Base-by-base conservation (phyloP, 53 echinoderm and acorn worm genomes). In the Zoroaster sp. region DNA sequence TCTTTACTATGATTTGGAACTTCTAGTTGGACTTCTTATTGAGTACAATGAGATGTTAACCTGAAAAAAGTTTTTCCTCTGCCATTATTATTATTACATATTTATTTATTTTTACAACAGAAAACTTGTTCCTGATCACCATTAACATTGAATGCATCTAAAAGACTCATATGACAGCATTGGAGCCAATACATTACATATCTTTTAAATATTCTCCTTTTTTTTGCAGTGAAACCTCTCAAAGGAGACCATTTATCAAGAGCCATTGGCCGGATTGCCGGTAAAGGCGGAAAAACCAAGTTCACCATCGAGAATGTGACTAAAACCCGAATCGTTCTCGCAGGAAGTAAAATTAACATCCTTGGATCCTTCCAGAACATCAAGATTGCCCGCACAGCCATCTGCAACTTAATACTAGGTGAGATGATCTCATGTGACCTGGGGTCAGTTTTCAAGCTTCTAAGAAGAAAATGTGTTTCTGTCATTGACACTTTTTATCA, bases 231-330 rank as follows among this genome's bases (percentile, higher is more conserved):
- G 3, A 98, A 98, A 87, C 95, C 98, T 5, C 75, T 98, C 25
- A 98, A 98, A 78, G 98, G 98, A 34, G 98, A 98, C 55, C 98
- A 95, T 83, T 52, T 96, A 18, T 92, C 98, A 33, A 73, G 98
- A 75, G 98, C 98, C 51, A 98, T 98, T 11, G 95, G 98, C 9
- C 92, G 95, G 40, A 92, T 95, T 74, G 95, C 95, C 21, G 98
- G 98, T 47, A 93, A 95, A 66, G 97, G 95, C 40, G 98, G 98
- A 39, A 98, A 98, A 83, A 98, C 98, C 46, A 98, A 98, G 80
- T 94, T 94, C 81, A 98, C 98, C 55, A 98, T 98, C 42, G 98
- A 98, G 75, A 98, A 98, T 52, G 95, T 95, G 35, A 98, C 95
- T 59, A 98, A 98, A 87, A 98, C 98, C 4, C 89, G 98, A 41